Evolutionary conservation across 2,113 vertebrate genomes (phyloP), one percentile per base, ranked within the genome.

Genomic region (Turdus rufiventris): DNA sequence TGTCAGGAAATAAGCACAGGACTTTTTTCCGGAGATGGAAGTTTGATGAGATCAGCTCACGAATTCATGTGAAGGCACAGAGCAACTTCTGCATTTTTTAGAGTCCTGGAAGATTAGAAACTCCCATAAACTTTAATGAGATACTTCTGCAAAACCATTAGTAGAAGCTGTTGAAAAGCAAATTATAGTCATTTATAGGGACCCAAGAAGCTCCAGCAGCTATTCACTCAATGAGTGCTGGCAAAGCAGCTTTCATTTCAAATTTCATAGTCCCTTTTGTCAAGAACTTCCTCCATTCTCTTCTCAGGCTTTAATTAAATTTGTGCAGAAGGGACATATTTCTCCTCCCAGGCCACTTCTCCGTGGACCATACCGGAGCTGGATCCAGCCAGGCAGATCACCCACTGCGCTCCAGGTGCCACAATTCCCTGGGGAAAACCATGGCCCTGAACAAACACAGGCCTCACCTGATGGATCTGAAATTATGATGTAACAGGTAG

Each of bases 111-210:
- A 93, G 70, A 68, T 40, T 78, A 66, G 77, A 65, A 79, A 53
- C 36, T 88, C 51, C 82, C 71, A 33, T 79, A 83, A 88, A 82
- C 18, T 85, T 81, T 85, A 91, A 81, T 43, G 78, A 94, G 87
- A 50, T 61, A 26, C 38, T 88, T 85, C 67, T 65, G 43, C 34
- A 93, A 78, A 95, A 70, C 36, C 34, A 60, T 78, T 78, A 88
- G 86, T 48, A 62, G 85, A 83, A 73, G 66, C 67, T 72, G 66
- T 67, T 85, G 76, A 78, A 91, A 96, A 94, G 65, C 47, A 88
- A 87, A 84, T 92, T 31, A 62, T n/a, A 78, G 75, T 48, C 75
- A 67, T 85, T 86, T 89, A 76, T 45, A 58, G 73, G 43, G 58
- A 63, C 90, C 86, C 17, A 8, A 70, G 70, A 36, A 91, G 77